Percentiles rank a stretch among this genome's conserved stretches.
phyloP scores from a whole-genome alignment of 2,888 invertebrate genomes.

The Syrphus vitripennis region DNA sequence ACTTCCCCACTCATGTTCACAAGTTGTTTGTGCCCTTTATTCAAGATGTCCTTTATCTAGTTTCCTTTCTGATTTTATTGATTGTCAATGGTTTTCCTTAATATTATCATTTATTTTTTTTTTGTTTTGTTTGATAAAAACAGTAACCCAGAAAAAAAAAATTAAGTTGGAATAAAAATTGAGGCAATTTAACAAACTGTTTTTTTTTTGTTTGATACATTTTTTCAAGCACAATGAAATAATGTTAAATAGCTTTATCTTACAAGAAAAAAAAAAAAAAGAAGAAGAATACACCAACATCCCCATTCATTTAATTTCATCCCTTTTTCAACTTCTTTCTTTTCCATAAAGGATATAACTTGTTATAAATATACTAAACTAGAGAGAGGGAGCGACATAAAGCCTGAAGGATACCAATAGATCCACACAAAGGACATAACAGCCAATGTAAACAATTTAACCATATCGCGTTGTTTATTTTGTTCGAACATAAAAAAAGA shows the following conservation, averaged over 20 bases:
- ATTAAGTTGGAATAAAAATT: not conserved
- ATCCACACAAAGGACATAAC: constrained; percentile 22
- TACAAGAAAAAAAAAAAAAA: not conserved
- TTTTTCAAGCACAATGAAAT: constrained; percentile 2
- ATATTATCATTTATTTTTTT: not conserved
- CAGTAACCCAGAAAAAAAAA: not conserved
- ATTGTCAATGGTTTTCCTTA: not conserved
- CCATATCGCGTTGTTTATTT: constrained; percentile 31
- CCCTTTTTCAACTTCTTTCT: constrained; percentile 11
- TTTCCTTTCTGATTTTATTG: not conserved
- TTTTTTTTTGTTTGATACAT: not conserved
- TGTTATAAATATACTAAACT: constrained; percentile 3
- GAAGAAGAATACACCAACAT: not conserved
- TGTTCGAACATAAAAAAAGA: not conserved
- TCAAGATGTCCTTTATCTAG: not conserved
- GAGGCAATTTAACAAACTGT: not conserved
- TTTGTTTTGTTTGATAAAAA: not conserved
- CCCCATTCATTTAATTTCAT: not conserved
- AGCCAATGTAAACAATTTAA: constrained; percentile 18
- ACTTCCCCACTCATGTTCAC: not conserved
- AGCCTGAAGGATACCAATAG: constrained; percentile 13
- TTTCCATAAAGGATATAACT: constrained; percentile 8
- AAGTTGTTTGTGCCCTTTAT: not conserved
- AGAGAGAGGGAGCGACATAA: not conserved
- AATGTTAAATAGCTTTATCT: constrained; percentile 31